phyloP scores from a whole-genome alignment of 2,888 invertebrate species.

The Dicyrtoma fusca region DNA sequence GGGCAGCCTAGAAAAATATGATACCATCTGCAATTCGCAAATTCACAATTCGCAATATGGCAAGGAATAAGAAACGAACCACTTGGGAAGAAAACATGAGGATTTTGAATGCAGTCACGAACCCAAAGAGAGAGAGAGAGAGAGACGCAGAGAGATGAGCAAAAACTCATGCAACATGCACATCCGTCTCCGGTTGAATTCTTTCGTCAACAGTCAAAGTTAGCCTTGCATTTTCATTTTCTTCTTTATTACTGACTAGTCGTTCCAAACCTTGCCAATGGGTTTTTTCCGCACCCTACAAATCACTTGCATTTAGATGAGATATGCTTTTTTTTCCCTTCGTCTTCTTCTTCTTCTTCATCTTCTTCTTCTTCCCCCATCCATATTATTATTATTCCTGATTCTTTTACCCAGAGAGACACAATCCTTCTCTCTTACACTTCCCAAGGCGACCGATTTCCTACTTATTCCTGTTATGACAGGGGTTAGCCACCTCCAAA shows the following conservation, averaged over 20 bases:
- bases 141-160: not conserved
- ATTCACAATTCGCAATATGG: no score
- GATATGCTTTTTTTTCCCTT: not conserved
- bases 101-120: constrained; percentile 26
- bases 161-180: constrained; percentile 17
- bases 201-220: no score
- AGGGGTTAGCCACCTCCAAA: no score
- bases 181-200: constrained; percentile 20
- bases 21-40: no score
- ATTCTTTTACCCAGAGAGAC: not conserved
- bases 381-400: not conserved
- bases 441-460: no score
- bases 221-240: constrained; percentile 8
- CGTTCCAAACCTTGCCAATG: constrained; percentile 20
- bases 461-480: no score
- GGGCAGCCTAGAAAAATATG: no score
- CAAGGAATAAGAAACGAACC: no score
- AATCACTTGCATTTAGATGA: not conserved
- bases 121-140: not conserved
- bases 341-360: no score
- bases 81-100: not conserved
- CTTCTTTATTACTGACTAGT: not conserved
- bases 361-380: not conserved
- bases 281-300: constrained; percentile 22
- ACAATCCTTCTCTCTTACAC: not conserved